Base-by-base conservation (phyloP, 2,888 invertebrate genomes). In the Parasteatoda lunata region DNA sequence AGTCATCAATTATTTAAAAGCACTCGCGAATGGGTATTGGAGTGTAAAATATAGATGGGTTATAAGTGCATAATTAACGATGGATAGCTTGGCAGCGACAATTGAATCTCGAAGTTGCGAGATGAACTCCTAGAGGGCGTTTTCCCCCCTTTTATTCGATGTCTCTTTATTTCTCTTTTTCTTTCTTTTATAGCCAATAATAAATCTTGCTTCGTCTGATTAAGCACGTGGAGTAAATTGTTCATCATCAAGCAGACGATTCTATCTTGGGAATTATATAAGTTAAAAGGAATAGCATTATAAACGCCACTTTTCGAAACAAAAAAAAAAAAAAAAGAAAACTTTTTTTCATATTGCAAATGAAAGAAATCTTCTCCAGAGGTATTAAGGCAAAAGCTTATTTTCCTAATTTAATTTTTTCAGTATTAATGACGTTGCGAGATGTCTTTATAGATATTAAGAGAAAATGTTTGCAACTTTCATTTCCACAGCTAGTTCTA, bases 1-100 rank as follows among this genome's bases (percentile, higher is more conserved):
- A 86, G 85, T 86, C 85, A 80, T 86, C 85, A 86, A 86, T 86
- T 86, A 86, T 86, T 86, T 86, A 86, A 86, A 86, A 86, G 75
- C 85, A 49, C 76, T 77, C 76, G 76, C 76, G 80, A 86, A 80
- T 71, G 85, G 79, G 85, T 86, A 86, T 80, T 80, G 80, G 85
- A 52, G 85, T 86, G 85, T 86, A 86, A 86, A 86, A 86, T 86
- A 86, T 86, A 86, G 85, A 86, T 86, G 85, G 77, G 85, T 77
- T 86, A 80, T 86, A 72, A 86, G 80, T 80, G 80, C 76, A 86
- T 86, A 86, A 86, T 86, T 86, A 86, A 86, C 80, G 85, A 71
- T 80, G 83, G 77, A 84, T 77, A 77, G 83, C 70, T 84, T 52
- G 80, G 77, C 80, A 71, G 59, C 85, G 85, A 86, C 85, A 86